phyloP scores from a whole-genome alignment of 2,113 vertebrate genomes.

The Boulengeromyrus knoepffleri region DNA sequence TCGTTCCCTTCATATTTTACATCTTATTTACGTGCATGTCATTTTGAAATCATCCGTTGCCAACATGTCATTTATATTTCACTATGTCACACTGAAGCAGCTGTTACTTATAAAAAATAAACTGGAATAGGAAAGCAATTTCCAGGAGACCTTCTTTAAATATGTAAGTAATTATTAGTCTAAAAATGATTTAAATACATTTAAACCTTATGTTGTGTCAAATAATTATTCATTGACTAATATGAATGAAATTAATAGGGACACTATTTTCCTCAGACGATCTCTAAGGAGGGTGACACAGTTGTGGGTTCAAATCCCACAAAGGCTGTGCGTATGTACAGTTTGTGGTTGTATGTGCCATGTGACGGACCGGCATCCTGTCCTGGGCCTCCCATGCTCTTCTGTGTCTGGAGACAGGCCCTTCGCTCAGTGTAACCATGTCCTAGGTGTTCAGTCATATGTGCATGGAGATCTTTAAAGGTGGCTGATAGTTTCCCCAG shows the following conservation, averaged over 20 bases:
- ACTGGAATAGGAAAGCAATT: not conserved
- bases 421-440: not conserved
- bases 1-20: not conserved
- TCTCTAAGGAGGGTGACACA: not conserved
- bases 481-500: not conserved
- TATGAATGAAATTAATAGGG: not conserved
- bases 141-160: not conserved
- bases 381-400: not conserved
- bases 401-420: not conserved
- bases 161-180: slow-evolving; percentile 7
- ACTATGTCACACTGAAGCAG: not conserved
- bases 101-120: slow-evolving; percentile 11
- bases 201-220: not conserved
- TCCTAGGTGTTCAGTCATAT: not conserved
- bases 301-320: not conserved
- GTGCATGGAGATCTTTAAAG: not conserved
- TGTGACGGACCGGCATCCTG: not conserved
- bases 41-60: not conserved
- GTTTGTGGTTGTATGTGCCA: not conserved
- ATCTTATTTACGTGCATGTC: not conserved
- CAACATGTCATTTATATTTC: slow-evolving; percentile 5
- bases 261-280: not conserved
- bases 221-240: not conserved
- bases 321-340: not conserved
- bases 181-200: not conserved